Base-by-base conservation (phyloP, 2,113 vertebrate genomes). In the Stercorarius parasiticus region DNA sequence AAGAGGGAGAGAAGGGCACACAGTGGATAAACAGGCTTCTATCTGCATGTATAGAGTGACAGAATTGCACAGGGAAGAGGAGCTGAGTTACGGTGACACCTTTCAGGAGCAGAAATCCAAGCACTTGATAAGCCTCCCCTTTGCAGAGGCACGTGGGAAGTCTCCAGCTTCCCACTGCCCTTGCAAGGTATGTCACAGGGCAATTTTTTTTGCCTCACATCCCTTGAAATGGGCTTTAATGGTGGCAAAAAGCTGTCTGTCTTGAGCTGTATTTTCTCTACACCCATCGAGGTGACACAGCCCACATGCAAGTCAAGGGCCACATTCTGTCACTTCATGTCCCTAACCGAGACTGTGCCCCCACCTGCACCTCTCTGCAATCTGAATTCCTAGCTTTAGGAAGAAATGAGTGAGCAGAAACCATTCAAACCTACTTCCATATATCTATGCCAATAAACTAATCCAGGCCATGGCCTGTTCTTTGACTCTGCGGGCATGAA, bases 1-100 rank as follows among this genome's bases (percentile, higher is more conserved):
- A 93, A 86, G 34, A 90, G 67, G 59, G 82, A 77, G 55, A 92
- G 71, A 86, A 83, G 90, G 53, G 29, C 90, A 90, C 29, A 16
- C 4, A 19, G 49, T 42, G n/a, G 47, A 67, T 86, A 83, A 93
- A 78, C 18, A 74, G 40, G 13, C 42, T 94, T 90, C 42, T 72
- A 3, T 71, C 72, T 88, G 64, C 43, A 43, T 56, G 26, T 66
- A 27, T 15, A 27, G 23, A 81, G 26, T 55, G 64, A 52, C 36
- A 74, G 59, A 95, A 38, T 10, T 43, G 45, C 16, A 50, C 22
- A 67, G n/a, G 18, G 19, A 9, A 91, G 18, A 58, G 23, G 9
- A 79, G 23, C 4, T 0, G 6, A 80, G 49, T 32, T 95, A 18
- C 1, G 9, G 34, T 8, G 5, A 32, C 14, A 45, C 5, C 8